Evolutionary conservation across 1,140 invertebrate species (phyloP).

Genomic region (Pogonognathellus flavescens): DNA sequence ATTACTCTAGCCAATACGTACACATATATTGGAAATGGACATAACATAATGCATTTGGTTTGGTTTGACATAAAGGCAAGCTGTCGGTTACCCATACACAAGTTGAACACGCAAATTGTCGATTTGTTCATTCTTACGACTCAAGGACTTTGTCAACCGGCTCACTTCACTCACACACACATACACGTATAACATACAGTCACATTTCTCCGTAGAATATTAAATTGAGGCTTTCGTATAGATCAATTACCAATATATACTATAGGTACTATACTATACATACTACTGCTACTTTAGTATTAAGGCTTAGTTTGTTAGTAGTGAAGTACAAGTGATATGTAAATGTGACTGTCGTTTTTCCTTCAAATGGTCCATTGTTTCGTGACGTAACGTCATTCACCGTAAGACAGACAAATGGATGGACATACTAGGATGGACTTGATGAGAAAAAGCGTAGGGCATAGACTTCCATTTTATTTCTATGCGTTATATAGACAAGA

Average conservation of each 20-base stretch:
- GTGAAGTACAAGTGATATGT: too few species aligned
- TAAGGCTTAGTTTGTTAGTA: too few species aligned
- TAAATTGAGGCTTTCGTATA: background rate
- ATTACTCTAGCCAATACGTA: background rate
- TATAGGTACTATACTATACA: too few species aligned
- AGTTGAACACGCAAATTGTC: slow-evolving; percentile 5
- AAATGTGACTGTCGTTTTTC: too few species aligned
- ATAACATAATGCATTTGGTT: background rate
- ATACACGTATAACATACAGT: background rate
- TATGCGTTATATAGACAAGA: too few species aligned
- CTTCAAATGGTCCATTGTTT: too few species aligned
- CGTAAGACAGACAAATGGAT: too few species aligned
- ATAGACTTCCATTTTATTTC: too few species aligned
- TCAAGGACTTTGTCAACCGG: slow-evolving; percentile 19
- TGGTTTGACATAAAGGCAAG: background rate
- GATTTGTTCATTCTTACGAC: background rate
- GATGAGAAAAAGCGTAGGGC: too few species aligned
- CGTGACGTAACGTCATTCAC: too few species aligned
- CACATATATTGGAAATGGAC: background rate
- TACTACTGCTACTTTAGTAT: background rate
- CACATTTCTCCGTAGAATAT: background rate
- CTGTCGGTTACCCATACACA: background rate
- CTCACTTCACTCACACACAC: background rate
- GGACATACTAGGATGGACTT: too few species aligned
- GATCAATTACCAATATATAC: background rate